A percentile compares a stretch with the other conserved stretches of the same genome.
Evolutionary conservation across 1,140 invertebrate genomes (phyloP).

Genomic region (Anastrepha obliqua): DNA sequence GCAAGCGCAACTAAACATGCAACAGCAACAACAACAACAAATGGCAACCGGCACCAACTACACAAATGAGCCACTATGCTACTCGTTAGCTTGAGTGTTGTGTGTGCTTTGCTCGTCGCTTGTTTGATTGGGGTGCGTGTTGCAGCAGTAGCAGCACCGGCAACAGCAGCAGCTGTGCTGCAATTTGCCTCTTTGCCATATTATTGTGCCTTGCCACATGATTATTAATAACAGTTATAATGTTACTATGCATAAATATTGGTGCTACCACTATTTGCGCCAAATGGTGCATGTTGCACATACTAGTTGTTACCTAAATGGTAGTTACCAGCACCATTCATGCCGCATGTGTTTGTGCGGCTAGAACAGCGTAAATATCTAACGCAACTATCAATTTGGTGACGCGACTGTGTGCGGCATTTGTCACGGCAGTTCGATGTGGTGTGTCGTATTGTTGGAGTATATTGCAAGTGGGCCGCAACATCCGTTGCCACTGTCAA

Average conservation of each 20-base stretch:
- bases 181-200: conserved; percentile 34
- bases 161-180: conserved; percentile 22
- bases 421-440: conserved; percentile 2
- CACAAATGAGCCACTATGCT: neutral
- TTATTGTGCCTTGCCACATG: conserved; percentile 42
- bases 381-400: conserved; percentile 46
- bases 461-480: conserved; percentile 5
- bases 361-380: neutral
- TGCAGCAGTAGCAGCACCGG: neutral
- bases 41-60: conserved; percentile 14
- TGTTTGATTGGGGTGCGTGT: neutral
- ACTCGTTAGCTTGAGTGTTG: neutral
- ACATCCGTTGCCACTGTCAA: conserved; percentile 20
- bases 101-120: neutral
- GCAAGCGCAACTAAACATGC: conserved; percentile 18
- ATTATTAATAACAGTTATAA: conserved; percentile 38
- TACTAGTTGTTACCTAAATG: conserved; percentile 45
- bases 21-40: conserved; percentile 19
- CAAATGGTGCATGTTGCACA: conserved; percentile 48
- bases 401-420: conserved; percentile 14
- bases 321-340: conserved; percentile 46
- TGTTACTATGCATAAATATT: conserved; percentile 48
- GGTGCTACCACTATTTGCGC: conserved; percentile 49
- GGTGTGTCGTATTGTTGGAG: neutral
- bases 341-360: conserved; percentile 13